Evolutionary conservation across 2,888 invertebrate genomes (phyloP).

Genomic region (Eumacrocentrus americanus): DNA sequence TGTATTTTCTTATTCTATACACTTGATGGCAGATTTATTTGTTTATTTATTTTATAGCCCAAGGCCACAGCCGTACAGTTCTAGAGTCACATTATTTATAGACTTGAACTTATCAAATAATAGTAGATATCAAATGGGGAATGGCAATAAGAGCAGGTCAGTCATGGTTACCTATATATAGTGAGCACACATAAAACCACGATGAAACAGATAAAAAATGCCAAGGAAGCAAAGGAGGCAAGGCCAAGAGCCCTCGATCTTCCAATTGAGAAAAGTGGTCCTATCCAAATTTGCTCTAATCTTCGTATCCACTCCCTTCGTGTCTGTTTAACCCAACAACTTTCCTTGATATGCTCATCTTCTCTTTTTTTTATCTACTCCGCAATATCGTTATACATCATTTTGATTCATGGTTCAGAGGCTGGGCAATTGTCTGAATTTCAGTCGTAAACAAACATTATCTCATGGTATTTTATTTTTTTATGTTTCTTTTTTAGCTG

Average conservation of each 20-base stretch:
- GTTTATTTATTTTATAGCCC: too few relatives aligned
- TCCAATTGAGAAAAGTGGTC: slow-evolving; percentile 11
- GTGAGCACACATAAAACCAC: not conserved
- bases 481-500: not conserved
- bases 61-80: too few relatives aligned
- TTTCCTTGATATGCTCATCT: not conserved
- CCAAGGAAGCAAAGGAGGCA: not conserved
- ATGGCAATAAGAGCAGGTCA: not conserved
- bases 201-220: not conserved
- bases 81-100: not conserved
- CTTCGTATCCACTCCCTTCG: not conserved
- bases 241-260: not conserved
- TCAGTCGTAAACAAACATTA: slow-evolving; percentile 3
- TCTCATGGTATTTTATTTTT: slow-evolving; percentile 1
- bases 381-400: not conserved
- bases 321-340: not conserved
- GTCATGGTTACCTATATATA: too few relatives aligned
- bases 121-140: not conserved
- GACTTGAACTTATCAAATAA: not conserved
- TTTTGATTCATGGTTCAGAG: not conserved
- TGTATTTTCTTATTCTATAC: too few relatives aligned
- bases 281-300: slow-evolving; percentile 1
- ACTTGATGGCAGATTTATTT: too few relatives aligned
- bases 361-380: not conserved
- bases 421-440: not conserved